Base-by-base conservation (phyloP, 2,888 invertebrate genomes). In the Zaprionus lineosus region DNA sequence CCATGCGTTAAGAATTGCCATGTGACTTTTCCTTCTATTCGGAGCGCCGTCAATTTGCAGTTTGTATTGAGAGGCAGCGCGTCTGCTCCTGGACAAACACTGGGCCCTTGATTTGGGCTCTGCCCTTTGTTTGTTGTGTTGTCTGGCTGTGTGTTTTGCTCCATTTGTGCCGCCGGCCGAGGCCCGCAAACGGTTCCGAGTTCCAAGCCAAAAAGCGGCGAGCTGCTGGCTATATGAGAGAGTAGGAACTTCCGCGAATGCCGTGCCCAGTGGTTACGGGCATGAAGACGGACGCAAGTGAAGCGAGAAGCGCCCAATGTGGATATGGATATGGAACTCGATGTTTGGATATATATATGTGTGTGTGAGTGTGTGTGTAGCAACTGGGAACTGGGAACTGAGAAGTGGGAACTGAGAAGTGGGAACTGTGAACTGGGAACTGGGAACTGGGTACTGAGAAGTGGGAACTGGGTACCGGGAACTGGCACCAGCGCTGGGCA, bases 1-100 rank as follows among this genome's bases (percentile, higher is more conserved):
- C 79, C 86, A 82, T 82, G 81, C 86, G 81, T 82, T 85, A 74
- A 85, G 74, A 67, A 75, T 82, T 57, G 68, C 62, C 69, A 55
- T 58, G 24, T 46, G 62, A 82, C 67, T 74, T 74, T 75, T 68
- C 58, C 68, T 65, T 72, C 64, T 77, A 41, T 50, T 58, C 51
- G 69, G 77, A 77, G 78, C 71, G 79, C 72, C 84, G 75, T 75
- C 81, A 75, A 75, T 84, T 83, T 68, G 76, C 84, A 63, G 64
- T 50, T 40, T n/a, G n/a, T n/a, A n/a, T n/a, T n/a, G n/a, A n/a
- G n/a, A n/a, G n/a, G 44, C 26, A 37, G 33, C 29, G 46, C 36
- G 12, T 58, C 51, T 51, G 46, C 51, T 53, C 31, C 41, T 43
- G 48, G 21, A 14, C 31, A 26, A n/a, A n/a, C n/a, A n/a, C 19